Percentiles rank a stretch among this genome's conserved stretches.
Evolutionary conservation across 1,140 invertebrate genomes (phyloP).

Genomic region (Drosophila kepulauana): DNA sequence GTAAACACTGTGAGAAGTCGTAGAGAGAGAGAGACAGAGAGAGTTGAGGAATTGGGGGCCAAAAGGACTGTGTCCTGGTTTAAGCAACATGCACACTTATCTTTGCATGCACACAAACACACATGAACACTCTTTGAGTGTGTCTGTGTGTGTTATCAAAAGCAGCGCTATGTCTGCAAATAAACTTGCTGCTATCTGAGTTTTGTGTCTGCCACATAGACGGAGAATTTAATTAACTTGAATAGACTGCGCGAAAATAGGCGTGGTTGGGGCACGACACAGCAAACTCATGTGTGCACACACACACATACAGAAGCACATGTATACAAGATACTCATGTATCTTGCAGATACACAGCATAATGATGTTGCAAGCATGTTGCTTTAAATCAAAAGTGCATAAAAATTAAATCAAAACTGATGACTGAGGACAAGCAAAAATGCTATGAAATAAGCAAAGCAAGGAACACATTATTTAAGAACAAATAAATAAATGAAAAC

Average conservation of each 20-base stretch:
- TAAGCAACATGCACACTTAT: constrained; percentile 58
- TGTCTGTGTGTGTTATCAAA: constrained; percentile 56
- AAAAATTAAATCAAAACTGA: constrained; percentile 5
- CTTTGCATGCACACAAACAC: constrained; percentile 50
- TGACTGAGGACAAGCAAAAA: not conserved
- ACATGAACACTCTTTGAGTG: constrained; percentile 25
- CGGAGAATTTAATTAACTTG: constrained; percentile 80
- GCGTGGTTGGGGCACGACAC: constrained; percentile 12
- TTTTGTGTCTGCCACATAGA: constrained; percentile 61
- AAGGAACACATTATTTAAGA: not conserved
- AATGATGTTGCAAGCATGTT: not conserved
- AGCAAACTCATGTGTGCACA: not conserved
- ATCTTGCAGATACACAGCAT: constrained; percentile 2
- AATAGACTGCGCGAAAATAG: constrained; percentile 65
- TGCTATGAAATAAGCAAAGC: not conserved
- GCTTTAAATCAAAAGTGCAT: constrained; percentile 17
- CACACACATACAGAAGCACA: not conserved
- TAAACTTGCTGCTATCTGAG: constrained; percentile 72
- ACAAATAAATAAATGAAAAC: not conserved
- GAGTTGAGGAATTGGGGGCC: not conserved
- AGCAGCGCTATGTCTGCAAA: constrained; percentile 60
- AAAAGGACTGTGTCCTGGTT: constrained; percentile 32
- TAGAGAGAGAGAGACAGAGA: not conserved
- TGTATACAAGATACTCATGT: not conserved
- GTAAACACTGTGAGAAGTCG: constrained; percentile 45